Base-by-base conservation (phyloP, 2,797 vertebrate species). In the Lutjanus campechanus region DNA sequence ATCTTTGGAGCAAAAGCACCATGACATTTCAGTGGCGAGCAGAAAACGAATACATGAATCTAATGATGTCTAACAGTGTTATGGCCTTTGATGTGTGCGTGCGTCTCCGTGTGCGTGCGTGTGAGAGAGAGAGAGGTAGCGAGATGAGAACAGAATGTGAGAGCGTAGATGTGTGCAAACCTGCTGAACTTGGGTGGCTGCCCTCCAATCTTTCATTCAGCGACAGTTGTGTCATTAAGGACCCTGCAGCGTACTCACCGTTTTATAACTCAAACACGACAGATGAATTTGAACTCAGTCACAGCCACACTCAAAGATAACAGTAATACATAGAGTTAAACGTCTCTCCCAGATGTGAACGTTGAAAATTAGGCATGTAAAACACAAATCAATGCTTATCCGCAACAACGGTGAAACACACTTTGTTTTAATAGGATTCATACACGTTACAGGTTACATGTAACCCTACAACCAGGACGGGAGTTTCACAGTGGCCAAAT, bases 1-100 rank as follows among this genome's bases (percentile, higher is more conserved):
- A 50, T 65, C 8, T 79, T 7, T 6, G 53, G 16, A 54, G 59
- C 40, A 69, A 58, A 62, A 61, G 9, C 0, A 7, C 11, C 1
- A 1, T 44, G 19, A 58, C 17, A 46, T 17, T 63, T 73, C 44
- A 56, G 53, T 13, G 17, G 64, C 2, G 0, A 73, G 20, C n/a
- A 11, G 17, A 67, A 65, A 60, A 47, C 1, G 10, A 70, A 70
- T 68, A 47, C 20, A 85, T 77, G 44, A 19, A 59, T 62, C n/a
- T 69, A 62, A 78, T 82, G 51, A 66, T 41, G 49, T 50, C 7
- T 49, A 58, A 50, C 10, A 15, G 43, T 20, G 47, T n/a, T 19
- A 2, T 1, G 13, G 7, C 49, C 55, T 79, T 73, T 59, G 11
- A 36, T 41, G 68, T 64, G 29, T 49, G 63, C 22, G 22, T 36